Evolutionary conservation across 2,797 vertebrate genomes (phyloP).

Genomic region (Lateolabrax maculatus): DNA sequence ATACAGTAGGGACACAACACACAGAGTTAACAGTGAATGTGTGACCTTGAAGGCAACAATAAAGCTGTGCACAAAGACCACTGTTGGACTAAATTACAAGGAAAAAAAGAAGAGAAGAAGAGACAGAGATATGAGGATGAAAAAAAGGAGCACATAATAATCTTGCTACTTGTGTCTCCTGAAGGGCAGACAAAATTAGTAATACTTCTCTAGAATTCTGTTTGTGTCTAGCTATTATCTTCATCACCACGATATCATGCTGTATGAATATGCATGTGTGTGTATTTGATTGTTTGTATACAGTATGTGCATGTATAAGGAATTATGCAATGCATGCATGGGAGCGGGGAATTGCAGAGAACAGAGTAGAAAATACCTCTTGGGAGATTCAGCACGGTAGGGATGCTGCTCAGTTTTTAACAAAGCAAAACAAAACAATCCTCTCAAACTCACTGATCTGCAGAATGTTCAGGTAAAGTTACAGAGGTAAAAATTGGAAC

Average conservation of each 20-base stretch:
- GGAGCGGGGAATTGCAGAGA: slow-evolving; percentile 15
- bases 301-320: slow-evolving; percentile 39
- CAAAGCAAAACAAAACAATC: slow-evolving; percentile 33
- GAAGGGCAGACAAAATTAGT: slow-evolving; percentile 12
- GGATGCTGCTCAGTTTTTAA: slow-evolving; percentile 31
- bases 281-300: slow-evolving; percentile 39
- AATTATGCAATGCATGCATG: slow-evolving; percentile 41
- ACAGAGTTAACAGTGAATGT: slow-evolving; percentile 25
- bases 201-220: slow-evolving; percentile 36
- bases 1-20: slow-evolving; percentile 22
- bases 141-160: neutral
- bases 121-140: slow-evolving; percentile 29
- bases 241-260: slow-evolving; percentile 23
- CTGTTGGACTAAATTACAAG: slow-evolving; percentile 11
- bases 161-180: slow-evolving; percentile 24
- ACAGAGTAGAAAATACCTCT: slow-evolving; percentile 42
- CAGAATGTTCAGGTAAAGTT: slow-evolving; percentile 3
- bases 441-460: neutral
- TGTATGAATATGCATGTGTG: slow-evolving; percentile 44
- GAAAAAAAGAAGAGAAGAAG: slow-evolving; percentile 15
- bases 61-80: slow-evolving; percentile 35
- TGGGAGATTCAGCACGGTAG: slow-evolving; percentile 22
- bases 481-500: neutral
- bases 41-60: slow-evolving; percentile 50
- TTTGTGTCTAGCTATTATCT: slow-evolving; percentile 39